phyloP scores from a whole-genome alignment of 2,888 invertebrate genomes.

The Agrochola litura region DNA sequence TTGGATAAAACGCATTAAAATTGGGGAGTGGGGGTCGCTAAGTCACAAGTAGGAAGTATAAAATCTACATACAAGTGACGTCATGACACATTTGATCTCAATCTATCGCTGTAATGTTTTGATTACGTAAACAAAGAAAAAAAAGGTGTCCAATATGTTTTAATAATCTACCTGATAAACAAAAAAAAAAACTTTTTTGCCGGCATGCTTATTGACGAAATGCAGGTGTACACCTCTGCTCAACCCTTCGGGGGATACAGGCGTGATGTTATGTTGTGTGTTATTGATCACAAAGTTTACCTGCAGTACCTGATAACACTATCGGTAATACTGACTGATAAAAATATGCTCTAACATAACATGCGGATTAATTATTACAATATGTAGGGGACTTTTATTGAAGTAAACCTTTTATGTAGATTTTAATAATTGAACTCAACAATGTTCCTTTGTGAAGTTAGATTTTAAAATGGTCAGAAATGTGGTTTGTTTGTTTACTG shows the following conservation, averaged over 20 bases:
- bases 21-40: too few species aligned
- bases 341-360: slow-evolving; percentile 6
- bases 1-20: too few species aligned
- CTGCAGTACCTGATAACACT: slow-evolving; percentile 41
- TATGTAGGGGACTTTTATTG: background rate
- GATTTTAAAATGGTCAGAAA: too few species aligned
- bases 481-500: background rate
- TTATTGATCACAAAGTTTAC: slow-evolving; percentile 37
- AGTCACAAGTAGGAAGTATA: too few species aligned
- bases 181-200: too few species aligned
- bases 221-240: background rate
- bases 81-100: too few species aligned
- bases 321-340: slow-evolving; percentile 41
- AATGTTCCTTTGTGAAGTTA: background rate
- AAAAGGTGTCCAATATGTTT: too few species aligned
- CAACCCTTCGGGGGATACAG: background rate
- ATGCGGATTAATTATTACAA: background rate
- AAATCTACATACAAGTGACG: too few species aligned
- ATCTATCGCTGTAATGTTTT: too few species aligned
- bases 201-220: background rate
- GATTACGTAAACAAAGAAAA: too few species aligned
- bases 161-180: too few species aligned
- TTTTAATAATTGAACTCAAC: background rate
- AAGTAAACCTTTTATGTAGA: background rate
- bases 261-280: background rate